Conservation (phyloP, 2,797 vertebrate genomes). For the Paramormyrops hopkinsi region DNA sequence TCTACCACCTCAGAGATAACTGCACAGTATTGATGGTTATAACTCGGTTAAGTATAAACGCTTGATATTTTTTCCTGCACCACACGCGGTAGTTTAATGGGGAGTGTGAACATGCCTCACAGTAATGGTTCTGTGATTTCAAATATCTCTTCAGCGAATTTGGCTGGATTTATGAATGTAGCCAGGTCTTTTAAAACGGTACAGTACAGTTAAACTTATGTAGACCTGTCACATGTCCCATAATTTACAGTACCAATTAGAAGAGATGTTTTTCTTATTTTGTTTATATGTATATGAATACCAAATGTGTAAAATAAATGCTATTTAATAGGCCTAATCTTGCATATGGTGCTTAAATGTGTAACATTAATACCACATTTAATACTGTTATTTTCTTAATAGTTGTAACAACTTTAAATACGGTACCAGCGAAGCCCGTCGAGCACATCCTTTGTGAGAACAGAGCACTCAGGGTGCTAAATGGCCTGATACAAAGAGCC, state of each 20-base stretch:
- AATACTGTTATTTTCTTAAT: background rate
- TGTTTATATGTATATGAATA: background rate
- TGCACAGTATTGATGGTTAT: background rate
- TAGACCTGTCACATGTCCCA: background rate
- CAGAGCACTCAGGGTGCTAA: background rate
- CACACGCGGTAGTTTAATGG: background rate
- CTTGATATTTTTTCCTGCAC: background rate
- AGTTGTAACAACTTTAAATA: background rate
- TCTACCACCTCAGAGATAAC: background rate
- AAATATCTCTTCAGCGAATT: background rate
- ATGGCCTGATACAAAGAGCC: background rate
- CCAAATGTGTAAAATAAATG: background rate
- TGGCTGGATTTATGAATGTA: background rate
- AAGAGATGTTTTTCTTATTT: background rate
- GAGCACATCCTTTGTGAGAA: background rate
- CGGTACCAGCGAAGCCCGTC: background rate
- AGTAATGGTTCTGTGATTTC: background rate
- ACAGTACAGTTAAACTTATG: background rate
- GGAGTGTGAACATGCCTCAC: background rate
- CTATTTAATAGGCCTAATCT: background rate
- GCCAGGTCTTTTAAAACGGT: background rate
- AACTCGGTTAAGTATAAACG: background rate
- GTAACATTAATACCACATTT: background rate
- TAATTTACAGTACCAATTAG: background rate
- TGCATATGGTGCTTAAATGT: background rate